Evolutionary conservation across 1,140 invertebrate species (phyloP).

Genomic region (Ceratina calcarata): DNA sequence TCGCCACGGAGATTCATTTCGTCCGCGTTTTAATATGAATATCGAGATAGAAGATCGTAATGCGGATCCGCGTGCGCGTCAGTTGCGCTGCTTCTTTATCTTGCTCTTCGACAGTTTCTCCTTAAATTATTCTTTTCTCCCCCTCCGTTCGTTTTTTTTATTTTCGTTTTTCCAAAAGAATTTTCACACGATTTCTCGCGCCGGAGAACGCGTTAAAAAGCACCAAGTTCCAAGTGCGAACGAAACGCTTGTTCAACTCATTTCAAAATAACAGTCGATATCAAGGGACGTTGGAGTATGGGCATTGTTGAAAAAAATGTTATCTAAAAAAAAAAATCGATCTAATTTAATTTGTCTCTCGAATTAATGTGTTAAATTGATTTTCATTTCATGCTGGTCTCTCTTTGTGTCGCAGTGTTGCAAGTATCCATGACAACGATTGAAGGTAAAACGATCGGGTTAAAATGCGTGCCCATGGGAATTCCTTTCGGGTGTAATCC

Average conservation of each 20-base stretch:
- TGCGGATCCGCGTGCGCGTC: slow-evolving; percentile 22
- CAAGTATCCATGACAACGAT: slow-evolving; percentile 65
- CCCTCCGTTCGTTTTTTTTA: not conserved
- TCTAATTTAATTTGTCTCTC: slow-evolving; percentile 55
- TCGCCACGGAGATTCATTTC: slow-evolving; percentile 54
- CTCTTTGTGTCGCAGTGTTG: slow-evolving; percentile 66
- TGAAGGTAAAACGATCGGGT: slow-evolving; percentile 67
- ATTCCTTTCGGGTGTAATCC: slow-evolving; percentile 64
- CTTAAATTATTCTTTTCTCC: not conserved
- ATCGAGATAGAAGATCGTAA: no score
- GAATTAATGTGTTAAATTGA: slow-evolving; percentile 61
- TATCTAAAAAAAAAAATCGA: slow-evolving; percentile 16
- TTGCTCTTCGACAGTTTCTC: not conserved
- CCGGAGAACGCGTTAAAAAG: slow-evolving; percentile 6
- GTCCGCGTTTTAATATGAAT: slow-evolving; percentile 32
- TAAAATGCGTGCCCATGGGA: slow-evolving; percentile 61
- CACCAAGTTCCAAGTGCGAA: slow-evolving; percentile 27
- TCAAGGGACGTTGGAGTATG: slow-evolving; percentile 42
- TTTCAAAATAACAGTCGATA: not conserved
- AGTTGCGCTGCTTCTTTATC: slow-evolving; percentile 19
- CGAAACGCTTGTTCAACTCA: slow-evolving; percentile 36
- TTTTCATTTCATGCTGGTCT: slow-evolving; percentile 67
- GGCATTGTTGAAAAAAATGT: slow-evolving; percentile 12
- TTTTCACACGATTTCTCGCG: not conserved
- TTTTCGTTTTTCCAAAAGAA: not conserved